Base-by-base conservation (phyloP, 2,888 invertebrate genomes). In the Drosophila prostipennis region DNA sequence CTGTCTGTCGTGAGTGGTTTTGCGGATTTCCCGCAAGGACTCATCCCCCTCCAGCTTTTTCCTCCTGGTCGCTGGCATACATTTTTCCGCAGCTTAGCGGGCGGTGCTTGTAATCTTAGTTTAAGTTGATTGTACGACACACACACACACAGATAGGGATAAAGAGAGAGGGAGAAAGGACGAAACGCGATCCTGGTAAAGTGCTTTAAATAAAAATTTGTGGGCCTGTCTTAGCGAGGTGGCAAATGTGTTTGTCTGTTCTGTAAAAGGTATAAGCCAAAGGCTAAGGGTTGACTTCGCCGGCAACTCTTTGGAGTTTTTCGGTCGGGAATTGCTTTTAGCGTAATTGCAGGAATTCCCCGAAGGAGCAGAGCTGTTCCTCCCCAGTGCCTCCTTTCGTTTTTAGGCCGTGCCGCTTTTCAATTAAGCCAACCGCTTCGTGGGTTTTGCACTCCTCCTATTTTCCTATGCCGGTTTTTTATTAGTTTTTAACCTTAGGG, bases 261-360 rank as follows among this genome's bases (percentile, higher is more conserved):
- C 36, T 51, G 36, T 13, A 0, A 6, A 11, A 40, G 7, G n/a
- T 16, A 57, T 42, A 29, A 46, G 60, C 61, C 52, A 56, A 51
- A 42, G 54, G 53, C 55, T 72, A 72, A 55, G 71, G 72, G 72
- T 71, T 72, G 53, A 34, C 46, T 56, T 56, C 46, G 42, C 40
- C 48, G 40, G 52, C 34, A 71, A 72, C 71, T 72, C 71, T 63
- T 71, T 72, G 40, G 37, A 51, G 55, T 58, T 64, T 73, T 55
- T 26, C 43, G 43, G 23, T 72, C 72, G 61, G 61, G 78, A 88
- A 89, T 87, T 88, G 89, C 88, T 88, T 88, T 89, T 89, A 89
- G 80, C 83, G 83, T 89, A 89, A 89, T 89, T 89, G 88, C 87
- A 48, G 78, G 80, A 60, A 88, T 80, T 89, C 89, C 81, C 88